These are phyloP conservation scores for Microcebus murinus DNA, from an alignment of 2,113 vertebrate species.

Conservation along the genomic window DNA sequence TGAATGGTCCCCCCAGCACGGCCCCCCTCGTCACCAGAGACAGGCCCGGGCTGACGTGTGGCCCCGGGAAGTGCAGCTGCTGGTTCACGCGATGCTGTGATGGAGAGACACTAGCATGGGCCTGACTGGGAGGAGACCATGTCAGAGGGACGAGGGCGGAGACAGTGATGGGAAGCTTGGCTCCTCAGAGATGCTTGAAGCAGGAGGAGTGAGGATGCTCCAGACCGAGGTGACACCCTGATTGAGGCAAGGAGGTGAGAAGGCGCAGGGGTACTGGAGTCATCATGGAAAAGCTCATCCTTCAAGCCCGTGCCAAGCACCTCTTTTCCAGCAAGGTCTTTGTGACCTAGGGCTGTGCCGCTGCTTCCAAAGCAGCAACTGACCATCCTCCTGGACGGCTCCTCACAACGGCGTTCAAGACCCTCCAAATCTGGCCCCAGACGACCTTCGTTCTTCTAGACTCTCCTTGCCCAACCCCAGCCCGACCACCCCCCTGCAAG, in stretches of 20 bases:
- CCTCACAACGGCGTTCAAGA: not conserved
- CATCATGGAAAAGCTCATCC: not conserved
- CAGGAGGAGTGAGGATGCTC: fast-evolving
- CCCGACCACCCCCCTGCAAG: not conserved
- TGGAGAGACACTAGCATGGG: not conserved
- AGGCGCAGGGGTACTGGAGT: fast-evolving
- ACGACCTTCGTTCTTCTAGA: not conserved
- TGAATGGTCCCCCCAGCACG: fast-evolving
- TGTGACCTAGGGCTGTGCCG: not conserved
- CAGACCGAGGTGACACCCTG: not conserved
- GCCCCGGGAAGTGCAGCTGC: not conserved
- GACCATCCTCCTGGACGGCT: not conserved
- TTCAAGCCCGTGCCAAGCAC: not conserved
- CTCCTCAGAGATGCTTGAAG: not conserved
- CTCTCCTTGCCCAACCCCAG: not conserved
- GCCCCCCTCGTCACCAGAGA: not conserved
- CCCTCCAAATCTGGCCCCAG: not conserved
- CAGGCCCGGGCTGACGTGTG: not conserved
- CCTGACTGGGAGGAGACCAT: not conserved
- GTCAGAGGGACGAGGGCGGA: not conserved
- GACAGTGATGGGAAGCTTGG: not conserved
- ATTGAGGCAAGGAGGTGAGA: not conserved
- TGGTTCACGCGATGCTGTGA: not conserved
- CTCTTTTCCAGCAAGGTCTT: not conserved
- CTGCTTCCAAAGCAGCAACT: not conserved